phyloP scores from a whole-genome alignment of 2,797 vertebrate genomes.

The Gadopsis bispinosus region DNA sequence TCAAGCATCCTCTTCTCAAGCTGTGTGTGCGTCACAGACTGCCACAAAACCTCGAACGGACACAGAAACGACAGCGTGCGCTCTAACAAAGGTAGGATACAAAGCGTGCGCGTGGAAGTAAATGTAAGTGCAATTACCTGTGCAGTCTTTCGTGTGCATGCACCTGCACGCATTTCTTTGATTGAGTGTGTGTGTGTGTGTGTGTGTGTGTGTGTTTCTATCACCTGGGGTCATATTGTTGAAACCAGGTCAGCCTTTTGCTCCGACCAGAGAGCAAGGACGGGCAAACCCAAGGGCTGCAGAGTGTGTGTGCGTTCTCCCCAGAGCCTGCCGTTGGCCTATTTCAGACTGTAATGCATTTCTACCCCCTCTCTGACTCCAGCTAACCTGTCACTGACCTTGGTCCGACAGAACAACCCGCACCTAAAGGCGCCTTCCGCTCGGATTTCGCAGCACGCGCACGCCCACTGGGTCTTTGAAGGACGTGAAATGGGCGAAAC shows the following conservation, averaged over 20 bases:
- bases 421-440: constrained; percentile 33
- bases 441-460: background rate
- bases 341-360: constrained; percentile 50
- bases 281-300: constrained; percentile 43
- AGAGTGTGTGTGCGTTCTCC: constrained; percentile 27
- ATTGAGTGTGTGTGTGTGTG: constrained; percentile 28
- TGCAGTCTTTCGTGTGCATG: constrained; percentile 1
- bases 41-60: background rate
- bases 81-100: background rate
- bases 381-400: constrained; percentile 65
- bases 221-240: constrained; percentile 66
- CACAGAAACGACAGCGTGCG: background rate
- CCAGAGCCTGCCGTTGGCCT: constrained; percentile 55
- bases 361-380: constrained; percentile 28
- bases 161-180: constrained; percentile 10
- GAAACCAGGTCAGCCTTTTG: constrained; percentile 71
- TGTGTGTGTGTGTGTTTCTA: constrained; percentile 14
- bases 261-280: constrained; percentile 60
- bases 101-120: background rate
- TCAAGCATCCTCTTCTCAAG: background rate
- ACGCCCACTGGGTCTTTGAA: background rate
- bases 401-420: constrained; percentile 41
- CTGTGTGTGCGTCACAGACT: background rate
- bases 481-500: background rate
- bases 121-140: background rate